Conservation (phyloP, 1,140 invertebrate species). For the Brachystomella parvula region DNA sequence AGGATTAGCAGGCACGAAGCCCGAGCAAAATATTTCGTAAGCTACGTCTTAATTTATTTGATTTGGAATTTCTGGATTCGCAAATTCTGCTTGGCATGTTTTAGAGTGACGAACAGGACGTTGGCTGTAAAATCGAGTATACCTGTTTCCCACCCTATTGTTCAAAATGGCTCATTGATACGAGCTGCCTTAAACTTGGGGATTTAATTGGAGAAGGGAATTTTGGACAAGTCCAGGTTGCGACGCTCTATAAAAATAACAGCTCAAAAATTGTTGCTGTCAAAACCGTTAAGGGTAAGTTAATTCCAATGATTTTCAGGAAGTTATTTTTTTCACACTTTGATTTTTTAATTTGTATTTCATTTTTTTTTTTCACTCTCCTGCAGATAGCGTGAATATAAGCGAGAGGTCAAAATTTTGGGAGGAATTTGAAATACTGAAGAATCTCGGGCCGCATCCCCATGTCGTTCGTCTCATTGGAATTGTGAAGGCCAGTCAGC, state of each 20-base stretch:
- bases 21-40: neutral
- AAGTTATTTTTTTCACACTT: neutral
- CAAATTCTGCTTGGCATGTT: neutral
- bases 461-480: constrained; percentile 68
- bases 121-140: neutral
- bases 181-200: neutral
- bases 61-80: neutral
- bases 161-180: constrained; percentile 5
- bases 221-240: constrained; percentile 4
- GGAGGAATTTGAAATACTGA: constrained; percentile 68
- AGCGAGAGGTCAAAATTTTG: constrained; percentile 47
- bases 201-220: neutral
- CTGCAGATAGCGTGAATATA: constrained; percentile 17
- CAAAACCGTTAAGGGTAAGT: neutral
- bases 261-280: neutral
- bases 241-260: neutral
- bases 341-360: neutral
- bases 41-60: neutral
- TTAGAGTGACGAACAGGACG: neutral
- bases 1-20: neutral
- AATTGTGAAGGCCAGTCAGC: constrained; percentile 45
- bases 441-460: constrained; percentile 60
- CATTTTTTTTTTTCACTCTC: neutral
- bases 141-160: constrained; percentile 1
- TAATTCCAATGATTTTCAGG: neutral